These are phyloP conservation scores for Thalassoma bifasciatum DNA, from an alignment of 2,113 vertebrate genomes.

Conservation along the genomic window DNA sequence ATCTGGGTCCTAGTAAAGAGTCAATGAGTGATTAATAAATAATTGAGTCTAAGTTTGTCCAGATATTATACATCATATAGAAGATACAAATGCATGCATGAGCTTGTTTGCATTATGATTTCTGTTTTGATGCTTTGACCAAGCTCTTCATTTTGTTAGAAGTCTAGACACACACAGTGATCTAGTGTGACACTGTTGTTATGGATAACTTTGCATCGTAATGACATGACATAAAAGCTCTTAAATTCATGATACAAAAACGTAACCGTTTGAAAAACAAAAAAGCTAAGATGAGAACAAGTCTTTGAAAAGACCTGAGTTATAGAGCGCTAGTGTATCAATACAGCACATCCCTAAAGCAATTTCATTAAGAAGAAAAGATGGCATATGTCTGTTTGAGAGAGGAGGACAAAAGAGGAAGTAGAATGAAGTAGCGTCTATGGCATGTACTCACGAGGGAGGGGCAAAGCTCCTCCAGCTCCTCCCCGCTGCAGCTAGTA, in stretches of 20 bases:
- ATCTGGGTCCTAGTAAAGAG: no score
- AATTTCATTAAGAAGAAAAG: constrained; percentile 66
- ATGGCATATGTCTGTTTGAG: constrained; percentile 71
- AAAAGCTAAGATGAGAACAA: constrained; percentile 45
- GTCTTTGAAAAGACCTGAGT: constrained; percentile 47
- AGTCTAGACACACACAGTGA: no score
- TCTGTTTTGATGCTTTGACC: no score
- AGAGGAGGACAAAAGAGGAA: constrained; percentile 65
- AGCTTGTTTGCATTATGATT: no score
- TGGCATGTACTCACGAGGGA: constrained; percentile 98
- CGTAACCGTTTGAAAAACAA: constrained; percentile 46
- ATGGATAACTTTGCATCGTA: not conserved
- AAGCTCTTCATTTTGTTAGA: no score
- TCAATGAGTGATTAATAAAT: no score
- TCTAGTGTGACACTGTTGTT: not conserved
- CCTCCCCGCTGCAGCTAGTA: constrained; percentile 99
- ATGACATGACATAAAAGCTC: constrained; percentile 27
- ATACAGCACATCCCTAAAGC: constrained; percentile 73
- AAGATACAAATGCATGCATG: no score
- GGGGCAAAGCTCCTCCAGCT: constrained; percentile 96
- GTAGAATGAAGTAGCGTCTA: constrained; percentile 85
- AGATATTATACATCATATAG: no score
- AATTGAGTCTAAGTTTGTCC: no score
- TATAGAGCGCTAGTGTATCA: constrained; percentile 55
- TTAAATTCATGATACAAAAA: constrained; percentile 30